Conservation (phyloP, 2,113 vertebrate species). For the Pangasianodon hypophthalmus region DNA sequence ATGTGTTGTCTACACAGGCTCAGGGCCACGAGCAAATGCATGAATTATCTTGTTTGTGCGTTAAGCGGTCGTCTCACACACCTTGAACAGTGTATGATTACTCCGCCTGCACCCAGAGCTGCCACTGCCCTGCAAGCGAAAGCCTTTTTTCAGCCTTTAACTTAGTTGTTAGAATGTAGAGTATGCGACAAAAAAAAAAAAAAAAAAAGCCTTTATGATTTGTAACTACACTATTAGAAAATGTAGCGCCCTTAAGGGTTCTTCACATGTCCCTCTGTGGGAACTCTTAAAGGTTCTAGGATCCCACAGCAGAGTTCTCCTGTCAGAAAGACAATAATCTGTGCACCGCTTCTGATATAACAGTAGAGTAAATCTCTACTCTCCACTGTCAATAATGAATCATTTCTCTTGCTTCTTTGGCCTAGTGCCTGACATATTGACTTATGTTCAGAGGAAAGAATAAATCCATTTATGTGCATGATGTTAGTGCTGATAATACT, state of each 20-base stretch:
- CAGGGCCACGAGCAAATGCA: conserved; percentile 59
- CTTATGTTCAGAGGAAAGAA: neutral
- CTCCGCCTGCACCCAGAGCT: conserved; percentile 54
- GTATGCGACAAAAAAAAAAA: neutral
- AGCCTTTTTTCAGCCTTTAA: neutral
- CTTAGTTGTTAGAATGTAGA: neutral
- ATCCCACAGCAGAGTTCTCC: neutral
- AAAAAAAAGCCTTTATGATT: neutral
- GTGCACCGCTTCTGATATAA: neutral
- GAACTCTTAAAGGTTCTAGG: neutral
- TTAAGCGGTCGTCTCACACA: conserved; percentile 59
- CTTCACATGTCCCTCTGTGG: neutral
- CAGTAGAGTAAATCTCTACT: neutral
- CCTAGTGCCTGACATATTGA: neutral
- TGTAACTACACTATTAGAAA: neutral
- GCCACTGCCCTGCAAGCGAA: neutral
- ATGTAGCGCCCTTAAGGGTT: neutral
- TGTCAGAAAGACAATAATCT: neutral
- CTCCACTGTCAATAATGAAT: neutral
- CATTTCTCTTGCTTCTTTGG: neutral
- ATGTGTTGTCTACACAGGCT: conserved; percentile 62
- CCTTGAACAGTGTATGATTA: conserved; percentile 69
- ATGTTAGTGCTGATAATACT: neutral
- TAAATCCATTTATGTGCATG: neutral
- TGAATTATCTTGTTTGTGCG: conserved; percentile 63